Evolutionary conservation across 2,113 vertebrate genomes (phyloP), one percentile per base, ranked within the genome.

Genomic region (Nerophis lumbriciformis): DNA sequence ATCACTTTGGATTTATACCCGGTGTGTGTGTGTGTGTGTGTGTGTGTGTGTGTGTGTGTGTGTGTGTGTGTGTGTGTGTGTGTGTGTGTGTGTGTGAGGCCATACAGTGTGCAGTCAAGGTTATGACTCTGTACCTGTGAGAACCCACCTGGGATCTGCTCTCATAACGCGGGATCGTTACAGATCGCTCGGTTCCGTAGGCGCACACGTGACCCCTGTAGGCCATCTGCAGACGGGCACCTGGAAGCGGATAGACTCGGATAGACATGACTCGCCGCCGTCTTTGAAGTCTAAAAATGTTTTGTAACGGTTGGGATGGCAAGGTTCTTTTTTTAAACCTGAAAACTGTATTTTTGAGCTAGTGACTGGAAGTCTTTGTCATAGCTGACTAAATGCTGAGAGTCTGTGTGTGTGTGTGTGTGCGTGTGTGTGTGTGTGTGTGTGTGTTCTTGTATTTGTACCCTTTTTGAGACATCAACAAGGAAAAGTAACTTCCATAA

Each of bases 131-230:
- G 36, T 71, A 71, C 65, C 69, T 57, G 63, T 54, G 16, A 62
- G 28, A 66, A 62, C 62, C 69, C 79, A 83, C 80, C 77, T 73
- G 82, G 68, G 79, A 82, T 68, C 65, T 52, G 69, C 69, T 75
- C 84, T 63, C 65, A 6, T 71, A 71, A 81, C 73, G 66, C 60
- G 4, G 47, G 66, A 59, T 57, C 69, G 66, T 82, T 82, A 81
- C 68, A 69, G 69, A 55, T 62, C 57, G 65, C 71, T 76, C 8
- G 48, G 11, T 21, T 69, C 77, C 75, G 65, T 66, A 63, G 68
- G 66, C 69, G 52, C 76, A 63, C 72, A 61, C 45, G 72, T 80
- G 84, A 87, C 77, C 81, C 65, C 70, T 21, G 56, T 44, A 73
- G 71, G 61, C 47, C 8, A 37, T 19, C 51, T 64, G 38, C 77